Conservation (phyloP, 2,888 invertebrate genomes). For the Pantelozetes paolii region DNA sequence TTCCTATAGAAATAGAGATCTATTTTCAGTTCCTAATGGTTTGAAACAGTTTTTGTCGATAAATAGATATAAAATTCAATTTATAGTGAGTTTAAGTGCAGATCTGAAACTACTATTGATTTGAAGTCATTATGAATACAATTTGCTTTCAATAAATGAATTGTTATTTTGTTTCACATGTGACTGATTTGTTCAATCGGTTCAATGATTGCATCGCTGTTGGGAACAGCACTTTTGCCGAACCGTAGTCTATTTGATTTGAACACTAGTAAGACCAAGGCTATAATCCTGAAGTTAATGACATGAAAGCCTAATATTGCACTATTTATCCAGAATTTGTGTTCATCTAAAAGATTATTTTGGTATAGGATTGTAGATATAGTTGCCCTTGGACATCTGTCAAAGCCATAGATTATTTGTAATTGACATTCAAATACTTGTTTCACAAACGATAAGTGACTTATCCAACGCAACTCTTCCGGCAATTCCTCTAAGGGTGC, state of each 20-base stretch:
- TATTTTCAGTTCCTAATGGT: too few species aligned
- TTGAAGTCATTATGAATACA: too few species aligned
- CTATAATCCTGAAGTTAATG: background rate
- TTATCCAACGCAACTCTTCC: background rate
- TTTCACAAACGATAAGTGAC: background rate
- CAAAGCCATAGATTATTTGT: background rate
- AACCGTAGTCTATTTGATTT: slow-evolving; percentile 12
- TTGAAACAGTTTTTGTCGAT: too few species aligned
- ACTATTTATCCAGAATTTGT: background rate
- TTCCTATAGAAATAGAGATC: too few species aligned
- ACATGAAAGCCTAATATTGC: background rate
- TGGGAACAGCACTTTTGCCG: background rate
- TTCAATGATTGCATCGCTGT: background rate
- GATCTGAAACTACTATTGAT: too few species aligned
- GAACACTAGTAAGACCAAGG: background rate
- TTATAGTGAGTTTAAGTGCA: too few species aligned
- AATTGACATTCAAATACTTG: slow-evolving; percentile 7
- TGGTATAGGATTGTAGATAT: background rate
- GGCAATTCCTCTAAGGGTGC: slow-evolving; percentile 23
- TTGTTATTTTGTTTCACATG: background rate
- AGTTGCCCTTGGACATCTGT: slow-evolving; percentile 1
- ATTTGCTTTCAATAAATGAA: too few species aligned
- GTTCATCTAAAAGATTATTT: background rate
- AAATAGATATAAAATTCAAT: too few species aligned
- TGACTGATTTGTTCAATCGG: background rate